Conservation (phyloP, 2,888 invertebrate species). For the Drosophila recens region DNA sequence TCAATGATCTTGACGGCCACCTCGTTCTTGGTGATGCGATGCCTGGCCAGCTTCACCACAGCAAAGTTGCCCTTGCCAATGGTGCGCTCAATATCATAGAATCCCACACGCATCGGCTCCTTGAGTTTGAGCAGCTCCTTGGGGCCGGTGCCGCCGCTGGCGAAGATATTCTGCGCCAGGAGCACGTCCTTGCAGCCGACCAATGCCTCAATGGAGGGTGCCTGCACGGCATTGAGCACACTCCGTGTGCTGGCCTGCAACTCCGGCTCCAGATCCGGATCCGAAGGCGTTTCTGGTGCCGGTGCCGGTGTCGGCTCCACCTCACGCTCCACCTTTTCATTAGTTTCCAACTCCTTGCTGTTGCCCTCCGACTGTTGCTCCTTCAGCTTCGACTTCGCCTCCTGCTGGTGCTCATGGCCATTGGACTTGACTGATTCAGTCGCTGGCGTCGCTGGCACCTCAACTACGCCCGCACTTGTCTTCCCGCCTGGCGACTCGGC, state of each 20-base stretch:
- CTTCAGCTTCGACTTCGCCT: background rate
- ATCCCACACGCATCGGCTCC: conserved; percentile 95
- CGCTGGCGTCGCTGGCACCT: conserved; percentile 10
- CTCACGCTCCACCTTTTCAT: background rate
- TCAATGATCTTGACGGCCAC: conserved; percentile 99
- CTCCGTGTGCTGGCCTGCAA: conserved; percentile 24
- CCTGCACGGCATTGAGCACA: conserved; percentile 27
- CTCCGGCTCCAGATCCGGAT: conserved; percentile 5
- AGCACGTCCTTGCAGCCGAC: conserved; percentile 72
- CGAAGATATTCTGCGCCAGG: conserved; percentile 63
- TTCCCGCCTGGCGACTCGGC: conserved; percentile 10
- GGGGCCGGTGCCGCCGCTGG: conserved; percentile 54
- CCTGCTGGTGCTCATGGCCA: conserved; percentile 9
- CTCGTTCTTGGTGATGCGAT: conserved; percentile 99
- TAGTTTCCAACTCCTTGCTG: conserved; percentile 17
- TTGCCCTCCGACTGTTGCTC: background rate
- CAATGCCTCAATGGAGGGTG: conserved; percentile 67
- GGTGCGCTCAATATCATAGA: conserved; percentile 98
- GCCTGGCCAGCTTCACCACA: conserved; percentile 98
- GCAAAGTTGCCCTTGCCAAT: conserved; percentile 99
- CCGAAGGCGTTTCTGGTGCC: background rate
- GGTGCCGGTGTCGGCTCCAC: background rate
- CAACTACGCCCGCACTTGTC: background rate
- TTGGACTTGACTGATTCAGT: conserved; percentile 3
- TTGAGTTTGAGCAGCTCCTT: conserved; percentile 84